Evolutionary conservation across 1,140 invertebrate genomes (phyloP).

Genomic region (Drosophila albomicans): DNA sequence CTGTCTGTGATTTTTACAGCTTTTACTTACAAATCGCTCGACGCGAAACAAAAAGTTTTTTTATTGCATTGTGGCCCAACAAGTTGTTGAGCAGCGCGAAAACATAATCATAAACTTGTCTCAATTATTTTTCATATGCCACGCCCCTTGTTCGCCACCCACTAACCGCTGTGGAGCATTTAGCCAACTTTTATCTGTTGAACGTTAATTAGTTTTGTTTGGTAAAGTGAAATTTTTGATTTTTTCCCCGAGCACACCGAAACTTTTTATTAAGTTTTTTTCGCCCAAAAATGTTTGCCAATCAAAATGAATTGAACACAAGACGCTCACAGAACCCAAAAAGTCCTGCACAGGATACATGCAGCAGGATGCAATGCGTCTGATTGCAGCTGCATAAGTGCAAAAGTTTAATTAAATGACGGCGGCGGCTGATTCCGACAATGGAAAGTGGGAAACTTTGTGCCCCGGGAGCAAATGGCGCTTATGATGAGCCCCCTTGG

Average conservation of each 20-base stretch:
- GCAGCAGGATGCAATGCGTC: slow-evolving; percentile 58
- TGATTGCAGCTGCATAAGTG: slow-evolving; percentile 78
- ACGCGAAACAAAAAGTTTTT: slow-evolving; percentile 48
- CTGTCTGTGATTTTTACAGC: slow-evolving; percentile 79
- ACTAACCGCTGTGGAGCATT: slow-evolving; percentile 20
- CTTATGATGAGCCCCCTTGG: slow-evolving; percentile 71
- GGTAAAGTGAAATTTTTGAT: slow-evolving; percentile 77
- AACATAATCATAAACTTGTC: slow-evolving; percentile 81
- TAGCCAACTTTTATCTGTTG: slow-evolving; percentile 77
- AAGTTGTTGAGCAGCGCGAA: slow-evolving; percentile 40
- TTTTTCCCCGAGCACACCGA: slow-evolving; percentile 50
- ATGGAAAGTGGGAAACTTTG: not conserved
- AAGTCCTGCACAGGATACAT: slow-evolving; percentile 1
- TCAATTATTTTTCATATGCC: slow-evolving; percentile 83
- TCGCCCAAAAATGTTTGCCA: slow-evolving; percentile 67
- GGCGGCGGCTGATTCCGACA: slow-evolving; percentile 30
- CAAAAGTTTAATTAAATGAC: slow-evolving; percentile 80
- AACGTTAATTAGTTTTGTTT: slow-evolving; percentile 84
- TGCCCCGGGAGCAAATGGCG: slow-evolving; percentile 42
- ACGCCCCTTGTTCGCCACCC: slow-evolving; percentile 6
- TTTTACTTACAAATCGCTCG: slow-evolving; percentile 74
- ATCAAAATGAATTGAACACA: slow-evolving; percentile 82
- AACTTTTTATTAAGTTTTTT: slow-evolving; percentile 69
- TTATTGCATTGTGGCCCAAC: slow-evolving; percentile 50
- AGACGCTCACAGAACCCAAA: slow-evolving; percentile 24